A percentile compares a stretch with the other conserved stretches of the same genome.
Evolutionary conservation across 2,113 vertebrate species (phyloP).

Genomic region (Bubo scandiacus): DNA sequence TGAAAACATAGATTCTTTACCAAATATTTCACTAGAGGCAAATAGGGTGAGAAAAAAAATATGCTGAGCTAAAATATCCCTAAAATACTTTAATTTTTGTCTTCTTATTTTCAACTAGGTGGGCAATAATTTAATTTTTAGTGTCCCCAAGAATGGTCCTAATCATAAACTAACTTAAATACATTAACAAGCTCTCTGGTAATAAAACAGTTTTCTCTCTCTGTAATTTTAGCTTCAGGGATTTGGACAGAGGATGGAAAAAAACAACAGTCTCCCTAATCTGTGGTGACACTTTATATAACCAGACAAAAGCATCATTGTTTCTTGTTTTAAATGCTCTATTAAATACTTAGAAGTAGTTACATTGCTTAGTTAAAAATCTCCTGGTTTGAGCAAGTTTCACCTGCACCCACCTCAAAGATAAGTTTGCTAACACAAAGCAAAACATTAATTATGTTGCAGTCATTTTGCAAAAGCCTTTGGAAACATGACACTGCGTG

Average conservation of each 20-base stretch:
- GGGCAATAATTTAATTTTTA: background rate
- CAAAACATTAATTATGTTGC: fast-evolving
- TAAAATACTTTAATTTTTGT: background rate
- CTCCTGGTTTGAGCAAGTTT: background rate
- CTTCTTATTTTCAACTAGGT: background rate
- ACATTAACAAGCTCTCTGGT: background rate
- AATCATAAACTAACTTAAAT: background rate
- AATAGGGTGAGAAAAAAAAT: fast-evolving
- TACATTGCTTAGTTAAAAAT: background rate
- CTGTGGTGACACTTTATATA: background rate
- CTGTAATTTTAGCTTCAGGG: background rate
- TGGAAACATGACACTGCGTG: background rate
- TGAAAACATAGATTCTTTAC: background rate
- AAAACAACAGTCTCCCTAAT: background rate
- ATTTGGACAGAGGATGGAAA: background rate
- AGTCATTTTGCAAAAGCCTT: background rate
- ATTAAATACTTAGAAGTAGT: background rate
- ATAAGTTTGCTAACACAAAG: fast-evolving
- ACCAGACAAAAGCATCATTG: slow-evolving; percentile 18
- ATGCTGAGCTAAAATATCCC: background rate
- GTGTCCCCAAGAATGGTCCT: background rate
- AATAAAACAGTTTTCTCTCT: background rate
- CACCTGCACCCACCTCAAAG: background rate
- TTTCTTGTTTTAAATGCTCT: background rate
- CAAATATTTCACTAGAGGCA: background rate